Base-by-base conservation (phyloP, 1,140 invertebrate species). In the Marisa cornuarietis region DNA sequence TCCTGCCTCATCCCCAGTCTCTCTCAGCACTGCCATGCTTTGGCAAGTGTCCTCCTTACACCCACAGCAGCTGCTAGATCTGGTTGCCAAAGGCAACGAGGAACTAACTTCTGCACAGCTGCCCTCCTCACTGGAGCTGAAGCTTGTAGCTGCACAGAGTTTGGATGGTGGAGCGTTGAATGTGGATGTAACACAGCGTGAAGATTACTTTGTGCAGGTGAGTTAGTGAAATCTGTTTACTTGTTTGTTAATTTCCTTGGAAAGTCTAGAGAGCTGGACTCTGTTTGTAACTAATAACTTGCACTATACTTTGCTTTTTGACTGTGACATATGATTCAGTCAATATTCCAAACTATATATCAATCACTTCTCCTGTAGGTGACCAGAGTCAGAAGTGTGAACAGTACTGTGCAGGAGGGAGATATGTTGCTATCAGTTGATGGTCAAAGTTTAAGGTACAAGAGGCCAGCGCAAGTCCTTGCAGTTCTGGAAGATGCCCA, bases 191-290 rank as follows among this genome's bases (percentile, higher is more conserved):
- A n/a, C 22, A 20, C 76, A 77, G 76, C 65, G 76, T 22, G 20
- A 68, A 42, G 76, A 77, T 51, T 77, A 77, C 65, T 51, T 77
- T n/a, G 76, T 77, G 20, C 76, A 77, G 76, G 76, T 77, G 65
- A 24, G 74, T 5, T n/a, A 20, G 14, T 16, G 11, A 22, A 54
- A n/a, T 54, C 9, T 16, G 9, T 1, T 73, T 42, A 42, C 31
- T 42, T 42, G 31, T 42, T 42, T 42, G 31, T 42, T 42, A 42
- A 42, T 42, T 42, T 42, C 3, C 1, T 42, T 42, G 31, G 31
- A 42, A 42, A 42, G 6, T 42, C 31, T 42, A 42, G 31, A 42
- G 3, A 42, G 31, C 31, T 42, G 31, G 31, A 42, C 31, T 42
- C 31, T n/a, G n/a, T n/a, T 42, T 42, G 31, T 42, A 42, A 42